Percentiles rank a stretch among this genome's conserved stretches.
These are phyloP conservation scores for Leucopsar rothschildi DNA, from an alignment of 2,113 vertebrate species.

Conservation along the genomic window DNA sequence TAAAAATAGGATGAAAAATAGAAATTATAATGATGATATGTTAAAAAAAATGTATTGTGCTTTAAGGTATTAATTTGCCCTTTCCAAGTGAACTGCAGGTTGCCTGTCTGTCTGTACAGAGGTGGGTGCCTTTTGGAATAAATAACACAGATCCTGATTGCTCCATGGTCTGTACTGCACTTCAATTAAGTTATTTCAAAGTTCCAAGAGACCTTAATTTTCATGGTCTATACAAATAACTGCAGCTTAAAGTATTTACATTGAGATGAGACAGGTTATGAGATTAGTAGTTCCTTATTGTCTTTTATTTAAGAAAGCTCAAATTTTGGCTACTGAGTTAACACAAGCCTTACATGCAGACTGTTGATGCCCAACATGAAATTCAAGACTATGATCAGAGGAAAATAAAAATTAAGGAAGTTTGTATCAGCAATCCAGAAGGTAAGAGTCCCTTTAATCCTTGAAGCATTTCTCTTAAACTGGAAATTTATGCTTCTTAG, in stretches of 20 bases:
- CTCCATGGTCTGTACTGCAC: not conserved
- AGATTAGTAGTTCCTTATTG: not conserved
- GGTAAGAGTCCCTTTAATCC: not conserved
- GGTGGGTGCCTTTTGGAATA: not conserved
- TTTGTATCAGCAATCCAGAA: not conserved
- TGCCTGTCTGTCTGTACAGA: not conserved
- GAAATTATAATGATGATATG: not conserved
- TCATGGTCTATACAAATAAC: not conserved
- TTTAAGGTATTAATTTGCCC: not conserved
- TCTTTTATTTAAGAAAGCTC: not conserved
- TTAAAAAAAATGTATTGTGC: not conserved
- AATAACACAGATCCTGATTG: accelerated
- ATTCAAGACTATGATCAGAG: not conserved
- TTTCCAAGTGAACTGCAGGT: not conserved
- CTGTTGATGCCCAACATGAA: not conserved
- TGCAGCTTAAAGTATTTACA: not conserved
- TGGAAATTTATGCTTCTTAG: not conserved
- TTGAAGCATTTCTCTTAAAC: not conserved
- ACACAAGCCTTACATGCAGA: accelerated
- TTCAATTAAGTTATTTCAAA: not conserved
- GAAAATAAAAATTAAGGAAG: not conserved
- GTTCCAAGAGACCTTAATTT: not conserved
- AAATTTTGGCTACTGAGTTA: not conserved
- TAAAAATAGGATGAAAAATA: not conserved
- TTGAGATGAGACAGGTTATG: not conserved